Percentiles rank a stretch among this genome's conserved stretches.
phyloP scores from a whole-genome alignment of 1,140 invertebrate species.

The Ditylenchus dipsaci region DNA sequence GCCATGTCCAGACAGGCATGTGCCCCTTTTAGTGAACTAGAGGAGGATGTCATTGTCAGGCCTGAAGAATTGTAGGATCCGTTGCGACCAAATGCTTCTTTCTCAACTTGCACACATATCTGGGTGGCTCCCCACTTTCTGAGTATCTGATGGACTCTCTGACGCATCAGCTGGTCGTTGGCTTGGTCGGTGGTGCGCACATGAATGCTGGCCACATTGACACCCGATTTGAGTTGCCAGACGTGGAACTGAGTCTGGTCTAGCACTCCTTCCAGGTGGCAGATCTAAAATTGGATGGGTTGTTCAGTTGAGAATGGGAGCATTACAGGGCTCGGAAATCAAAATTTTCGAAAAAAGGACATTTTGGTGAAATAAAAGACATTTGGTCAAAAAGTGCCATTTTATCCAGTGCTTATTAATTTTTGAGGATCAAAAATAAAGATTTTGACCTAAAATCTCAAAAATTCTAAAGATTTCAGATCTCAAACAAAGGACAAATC shows the following conservation, averaged over 20 bases:
- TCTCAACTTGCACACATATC: conserved; percentile 38
- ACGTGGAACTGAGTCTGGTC: conserved; percentile 44
- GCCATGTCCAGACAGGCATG: background rate
- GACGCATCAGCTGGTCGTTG: conserved; percentile 46
- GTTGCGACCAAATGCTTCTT: conserved; percentile 21
- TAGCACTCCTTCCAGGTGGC: conserved; percentile 46
- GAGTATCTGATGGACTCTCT: conserved; percentile 26
- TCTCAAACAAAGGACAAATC: too few relatives aligned
- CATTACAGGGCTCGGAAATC: too few relatives aligned
- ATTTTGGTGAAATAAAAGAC: too few relatives aligned
- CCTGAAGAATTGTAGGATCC: conserved; percentile 81
- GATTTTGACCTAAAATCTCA: too few relatives aligned
- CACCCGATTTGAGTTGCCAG: conserved; percentile 54
- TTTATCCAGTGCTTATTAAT: too few relatives aligned
- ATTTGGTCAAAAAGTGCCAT: too few relatives aligned
- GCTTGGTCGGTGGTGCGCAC: conserved; percentile 39
- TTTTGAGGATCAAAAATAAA: too few relatives aligned
- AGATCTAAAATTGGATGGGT: conserved; percentile 32
- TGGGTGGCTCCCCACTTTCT: conserved; percentile 13
- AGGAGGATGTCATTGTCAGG: too few relatives aligned
- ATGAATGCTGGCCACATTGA: conserved; percentile 46
- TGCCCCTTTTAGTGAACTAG: conserved; percentile 70
- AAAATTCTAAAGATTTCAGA: too few relatives aligned
- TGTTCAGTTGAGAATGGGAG: background rate
- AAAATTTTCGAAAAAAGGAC: too few relatives aligned